Base-by-base conservation (phyloP, 2,797 vertebrate genomes). In the Galaxias olidus region DNA sequence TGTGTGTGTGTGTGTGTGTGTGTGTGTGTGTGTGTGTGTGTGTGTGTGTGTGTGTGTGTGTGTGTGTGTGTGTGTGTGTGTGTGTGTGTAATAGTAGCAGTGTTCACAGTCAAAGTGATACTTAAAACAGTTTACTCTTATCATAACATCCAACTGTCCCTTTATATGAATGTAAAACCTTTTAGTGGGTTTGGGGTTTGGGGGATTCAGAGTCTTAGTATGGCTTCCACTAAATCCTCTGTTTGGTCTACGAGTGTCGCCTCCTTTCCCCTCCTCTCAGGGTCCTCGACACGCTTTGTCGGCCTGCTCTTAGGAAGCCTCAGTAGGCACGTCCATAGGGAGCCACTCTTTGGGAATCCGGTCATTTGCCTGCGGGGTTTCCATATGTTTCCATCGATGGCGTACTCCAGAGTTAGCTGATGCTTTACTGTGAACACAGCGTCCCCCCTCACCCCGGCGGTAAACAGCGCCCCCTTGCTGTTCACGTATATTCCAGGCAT, bases 401-500 rank as follows among this genome's bases (percentile, higher is more conserved):
- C 74, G 60, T 98, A 99, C 54, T 96, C 91, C 14, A 97, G 84
- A 0, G 98, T 98, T 15, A 94, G 70, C 89, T 93, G 88, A 78
- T 95, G 94, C 80, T 98, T 99, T 63, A 99, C 94, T 0, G 97
- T 98, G 66, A 98, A 96, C 12, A 84, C 93, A 0, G 90, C 94
- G 86, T 98, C 94, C 0, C 94, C 97, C 17, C 87, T 91, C 76
- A 98, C 88, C 19, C 91, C 51, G 0, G 98, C 91, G 0, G 94
- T 96, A 85, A 99, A 99, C 30, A 99, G 93, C 0, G 97, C 94
- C 41, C 97, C 98, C 69, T 98, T 98, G 85, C 96, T 99, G 86
- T 99, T 99, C 43, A 97, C 83, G 49, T 96, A 99, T 73, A 94
- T 92, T 9, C 98, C 97, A 0, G 92, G 85, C 74, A 99, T 61